Evolutionary conservation across 2,113 vertebrate species (phyloP).

Genomic region (Phocoena phocoena): DNA sequence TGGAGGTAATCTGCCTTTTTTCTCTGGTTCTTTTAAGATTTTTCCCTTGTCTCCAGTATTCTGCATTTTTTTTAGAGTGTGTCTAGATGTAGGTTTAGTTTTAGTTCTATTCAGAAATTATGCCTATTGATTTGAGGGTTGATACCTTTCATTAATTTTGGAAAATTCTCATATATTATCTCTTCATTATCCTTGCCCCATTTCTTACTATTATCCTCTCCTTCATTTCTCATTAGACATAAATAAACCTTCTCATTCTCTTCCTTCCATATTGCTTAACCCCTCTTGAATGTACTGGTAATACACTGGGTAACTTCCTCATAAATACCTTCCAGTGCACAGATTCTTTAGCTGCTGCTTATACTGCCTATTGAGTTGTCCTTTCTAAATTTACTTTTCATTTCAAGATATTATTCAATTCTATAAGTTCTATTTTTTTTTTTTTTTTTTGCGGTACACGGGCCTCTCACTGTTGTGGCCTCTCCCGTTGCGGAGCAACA

Average conservation of each 20-base stretch:
- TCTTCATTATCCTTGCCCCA: not conserved
- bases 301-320: not conserved
- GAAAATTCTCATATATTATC: not conserved
- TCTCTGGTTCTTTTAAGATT: not conserved
- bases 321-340: not conserved
- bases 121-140: not conserved
- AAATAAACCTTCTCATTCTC: not conserved
- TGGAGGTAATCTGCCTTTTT: not conserved
- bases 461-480: no score
- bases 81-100: not conserved
- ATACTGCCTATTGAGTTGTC: not conserved
- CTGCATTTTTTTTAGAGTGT: not conserved
- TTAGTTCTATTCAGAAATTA: not conserved
- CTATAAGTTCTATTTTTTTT: not conserved
- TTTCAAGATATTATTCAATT: no score
- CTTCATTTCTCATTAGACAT: not conserved
- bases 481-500: fast-evolving
- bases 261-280: not conserved
- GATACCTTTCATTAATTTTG: not conserved
- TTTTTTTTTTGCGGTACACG: no score
- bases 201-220: not conserved
- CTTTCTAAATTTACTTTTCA: not conserved
- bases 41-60: not conserved
- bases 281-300: not conserved
- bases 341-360: not conserved